These are phyloP conservation scores for Acestrorhynchus altus DNA, from an alignment of 2,797 vertebrate species.

Conservation along the genomic window DNA sequence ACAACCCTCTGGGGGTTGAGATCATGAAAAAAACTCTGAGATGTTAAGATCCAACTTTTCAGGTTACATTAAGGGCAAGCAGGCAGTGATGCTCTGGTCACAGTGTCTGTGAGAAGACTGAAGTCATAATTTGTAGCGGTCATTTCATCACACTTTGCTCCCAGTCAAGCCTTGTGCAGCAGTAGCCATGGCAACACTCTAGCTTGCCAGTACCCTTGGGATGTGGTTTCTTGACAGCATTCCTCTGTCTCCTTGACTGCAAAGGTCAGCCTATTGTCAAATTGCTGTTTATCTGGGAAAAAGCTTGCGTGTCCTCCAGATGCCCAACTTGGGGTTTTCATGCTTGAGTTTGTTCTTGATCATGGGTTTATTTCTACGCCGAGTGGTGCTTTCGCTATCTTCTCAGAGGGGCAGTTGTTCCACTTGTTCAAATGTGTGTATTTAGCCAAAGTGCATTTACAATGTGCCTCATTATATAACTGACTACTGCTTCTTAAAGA, in stretches of 20 bases:
- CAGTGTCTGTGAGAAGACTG: constrained; percentile 50
- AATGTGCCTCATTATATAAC: constrained; percentile 5
- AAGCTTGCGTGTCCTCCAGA: constrained; percentile 49
- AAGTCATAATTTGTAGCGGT: constrained; percentile 47
- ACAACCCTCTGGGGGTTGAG: constrained; percentile 26
- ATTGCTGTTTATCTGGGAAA: constrained; percentile 70
- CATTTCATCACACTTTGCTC: constrained; percentile 61
- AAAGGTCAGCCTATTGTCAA: constrained; percentile 69
- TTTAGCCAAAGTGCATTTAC: background rate
- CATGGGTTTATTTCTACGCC: constrained; percentile 25
- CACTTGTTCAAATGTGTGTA: too few species aligned
- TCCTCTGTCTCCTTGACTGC: constrained; percentile 64
- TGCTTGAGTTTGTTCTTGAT: constrained; percentile 42
- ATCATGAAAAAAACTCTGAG: constrained; percentile 56
- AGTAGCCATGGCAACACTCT: constrained; percentile 77
- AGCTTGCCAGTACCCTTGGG: constrained; percentile 72
- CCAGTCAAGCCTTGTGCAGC: constrained; percentile 55
- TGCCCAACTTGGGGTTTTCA: background rate
- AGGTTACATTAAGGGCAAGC: constrained; percentile 35
- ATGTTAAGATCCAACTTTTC: constrained; percentile 31
- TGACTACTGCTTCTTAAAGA: background rate
- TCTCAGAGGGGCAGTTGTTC: background rate
- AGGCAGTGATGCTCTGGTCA: constrained; percentile 60
- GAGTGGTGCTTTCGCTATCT: constrained; percentile 15
- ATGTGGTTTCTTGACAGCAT: constrained; percentile 74